These are phyloP conservation scores for Embidobia sp. DNA, from an alignment of 2,888 invertebrate genomes.

Conservation along the genomic window DNA sequence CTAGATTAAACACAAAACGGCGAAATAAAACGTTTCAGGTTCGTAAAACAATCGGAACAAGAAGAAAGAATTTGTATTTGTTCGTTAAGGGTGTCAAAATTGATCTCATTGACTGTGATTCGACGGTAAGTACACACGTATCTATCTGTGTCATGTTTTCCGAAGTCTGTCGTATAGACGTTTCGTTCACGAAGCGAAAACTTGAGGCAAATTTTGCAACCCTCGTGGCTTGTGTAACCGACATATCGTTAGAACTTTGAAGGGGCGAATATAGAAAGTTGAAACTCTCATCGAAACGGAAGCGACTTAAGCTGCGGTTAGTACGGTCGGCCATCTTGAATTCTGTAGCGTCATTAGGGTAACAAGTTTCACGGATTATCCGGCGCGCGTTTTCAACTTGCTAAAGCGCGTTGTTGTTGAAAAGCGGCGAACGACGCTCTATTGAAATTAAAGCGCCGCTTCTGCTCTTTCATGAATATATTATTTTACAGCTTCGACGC, in stretches of 20 bases:
- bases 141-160: slow-evolving; percentile 39
- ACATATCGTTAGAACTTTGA: slow-evolving; percentile 71
- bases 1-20: too few species aligned
- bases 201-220: slow-evolving; percentile 71
- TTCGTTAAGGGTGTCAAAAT: slow-evolving; percentile 21
- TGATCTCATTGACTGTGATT: slow-evolving; percentile 6
- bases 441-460: slow-evolving; percentile 51
- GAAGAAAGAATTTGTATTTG: too few species aligned
- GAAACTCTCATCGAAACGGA: slow-evolving; percentile 64
- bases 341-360: slow-evolving; percentile 63
- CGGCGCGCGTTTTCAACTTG: slow-evolving; percentile 51
- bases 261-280: slow-evolving; percentile 64
- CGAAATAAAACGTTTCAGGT: too few species aligned
- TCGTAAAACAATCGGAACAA: too few species aligned
- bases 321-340: slow-evolving; percentile 64
- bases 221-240: slow-evolving; percentile 72
- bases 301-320: slow-evolving; percentile 65
- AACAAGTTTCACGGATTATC: slow-evolving; percentile 62
- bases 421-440: slow-evolving; percentile 31
- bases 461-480: slow-evolving; percentile 45
- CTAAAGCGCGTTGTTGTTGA: slow-evolving; percentile 51
- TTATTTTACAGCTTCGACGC: slow-evolving; percentile 37
- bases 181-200: slow-evolving; percentile 62
- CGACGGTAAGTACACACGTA: slow-evolving; percentile 20
- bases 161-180: slow-evolving; percentile 51